These are phyloP conservation scores for Corydoras sp. DNA, from an alignment of 2,113 vertebrate genomes.

Conservation along the genomic window DNA sequence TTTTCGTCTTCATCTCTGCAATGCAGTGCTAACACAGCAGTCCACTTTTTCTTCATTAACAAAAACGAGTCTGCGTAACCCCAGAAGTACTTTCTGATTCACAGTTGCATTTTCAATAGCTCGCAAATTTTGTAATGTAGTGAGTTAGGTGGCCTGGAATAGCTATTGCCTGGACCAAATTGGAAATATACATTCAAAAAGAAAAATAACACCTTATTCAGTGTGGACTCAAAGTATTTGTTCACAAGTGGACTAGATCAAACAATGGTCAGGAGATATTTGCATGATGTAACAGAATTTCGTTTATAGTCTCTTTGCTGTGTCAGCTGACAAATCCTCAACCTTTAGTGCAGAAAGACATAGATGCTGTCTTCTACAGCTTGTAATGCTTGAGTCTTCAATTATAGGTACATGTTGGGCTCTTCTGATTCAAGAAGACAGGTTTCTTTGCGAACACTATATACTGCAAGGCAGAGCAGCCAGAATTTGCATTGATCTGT, in stretches of 20 bases:
- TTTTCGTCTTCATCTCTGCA: constrained; percentile 47
- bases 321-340: constrained; percentile 52
- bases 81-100: constrained; percentile 17
- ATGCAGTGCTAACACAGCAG: constrained; percentile 45
- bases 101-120: background rate
- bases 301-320: constrained; percentile 50
- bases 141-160: no score
- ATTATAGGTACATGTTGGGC: constrained; percentile 47
- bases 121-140: background rate
- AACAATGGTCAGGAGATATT: constrained; percentile 49
- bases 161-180: constrained; percentile 25
- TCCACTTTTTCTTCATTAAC: constrained; percentile 21
- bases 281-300: constrained; percentile 51
- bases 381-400: constrained; percentile 37
- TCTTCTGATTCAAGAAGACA: constrained; percentile 55
- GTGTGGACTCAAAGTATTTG: constrained; percentile 49
- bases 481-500: constrained; percentile 46
- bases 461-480: constrained; percentile 43
- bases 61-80: constrained; percentile 28
- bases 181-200: constrained; percentile 13
- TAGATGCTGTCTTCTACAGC: constrained; percentile 28
- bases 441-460: constrained; percentile 37
- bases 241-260: constrained; percentile 43
- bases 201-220: constrained; percentile 2
- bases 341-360: constrained; percentile 48